phyloP scores from a whole-genome alignment of 2,113 vertebrate species.

The Melanocharis versteri region DNA sequence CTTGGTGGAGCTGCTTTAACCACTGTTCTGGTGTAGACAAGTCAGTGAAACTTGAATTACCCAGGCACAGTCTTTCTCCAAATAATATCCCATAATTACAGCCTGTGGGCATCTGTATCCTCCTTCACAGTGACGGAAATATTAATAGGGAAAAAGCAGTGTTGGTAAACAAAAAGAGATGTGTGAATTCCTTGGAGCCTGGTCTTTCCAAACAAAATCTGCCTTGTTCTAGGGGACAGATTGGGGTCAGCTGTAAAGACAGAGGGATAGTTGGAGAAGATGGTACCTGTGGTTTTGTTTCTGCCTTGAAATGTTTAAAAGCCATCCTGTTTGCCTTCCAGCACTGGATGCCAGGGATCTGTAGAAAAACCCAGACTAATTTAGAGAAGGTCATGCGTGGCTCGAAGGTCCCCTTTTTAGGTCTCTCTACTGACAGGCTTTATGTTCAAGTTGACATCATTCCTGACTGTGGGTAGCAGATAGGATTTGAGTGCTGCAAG shows the following conservation, averaged over 20 bases:
- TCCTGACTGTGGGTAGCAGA: neutral
- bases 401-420: neutral
- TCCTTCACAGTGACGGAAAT: neutral
- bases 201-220: neutral
- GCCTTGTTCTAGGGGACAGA: neutral
- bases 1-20: neutral
- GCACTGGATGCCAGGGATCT: neutral
- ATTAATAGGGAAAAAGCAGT: neutral
- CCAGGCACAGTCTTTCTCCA: neutral
- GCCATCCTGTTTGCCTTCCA: neutral
- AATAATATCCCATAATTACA: neutral
- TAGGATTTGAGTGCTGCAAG: neutral
- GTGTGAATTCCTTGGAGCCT: neutral
- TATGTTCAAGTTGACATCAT: neutral
- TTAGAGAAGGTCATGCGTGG: neutral
- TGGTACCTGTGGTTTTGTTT: neutral
- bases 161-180: neutral
- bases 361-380: neutral
- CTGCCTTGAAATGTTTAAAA: neutral
- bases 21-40: rapidly evolving
- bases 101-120: neutral
- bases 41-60: neutral
- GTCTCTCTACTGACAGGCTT: neutral
- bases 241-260: neutral
- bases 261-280: neutral